phyloP scores from a whole-genome alignment of 2,797 vertebrate species.

The Hapalemur alaotrensis region DNA sequence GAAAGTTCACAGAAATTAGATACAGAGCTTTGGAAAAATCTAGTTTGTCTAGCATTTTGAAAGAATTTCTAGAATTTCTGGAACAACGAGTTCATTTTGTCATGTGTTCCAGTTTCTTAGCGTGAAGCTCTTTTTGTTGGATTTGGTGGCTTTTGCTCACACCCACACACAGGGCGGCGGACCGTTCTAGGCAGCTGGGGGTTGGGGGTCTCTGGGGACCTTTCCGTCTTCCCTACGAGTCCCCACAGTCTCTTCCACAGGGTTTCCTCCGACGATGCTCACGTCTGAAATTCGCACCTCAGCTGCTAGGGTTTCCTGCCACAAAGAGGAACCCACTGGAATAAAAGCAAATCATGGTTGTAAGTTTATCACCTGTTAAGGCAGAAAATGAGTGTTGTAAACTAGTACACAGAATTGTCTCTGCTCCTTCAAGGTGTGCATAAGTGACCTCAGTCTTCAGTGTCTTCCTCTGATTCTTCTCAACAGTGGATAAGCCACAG shows the following conservation, averaged over 20 bases:
- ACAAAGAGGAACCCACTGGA: background rate
- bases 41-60: constrained; percentile 66
- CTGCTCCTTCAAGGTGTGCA: background rate
- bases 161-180: background rate
- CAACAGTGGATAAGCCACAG: background rate
- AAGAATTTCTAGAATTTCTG: constrained; percentile 74
- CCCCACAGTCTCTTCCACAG: background rate
- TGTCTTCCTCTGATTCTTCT: background rate
- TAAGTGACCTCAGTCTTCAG: background rate
- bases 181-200: background rate
- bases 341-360: background rate
- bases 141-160: background rate
- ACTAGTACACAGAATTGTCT: background rate
- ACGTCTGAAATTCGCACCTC: background rate
- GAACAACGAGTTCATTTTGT: constrained; percentile 27
- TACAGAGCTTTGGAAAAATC: constrained; percentile 44
- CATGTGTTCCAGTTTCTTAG: background rate
- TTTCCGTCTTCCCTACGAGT: background rate
- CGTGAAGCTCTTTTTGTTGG: background rate
- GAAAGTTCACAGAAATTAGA: constrained; percentile 10
- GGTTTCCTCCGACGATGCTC: background rate
- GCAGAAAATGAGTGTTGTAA: constrained; percentile 13
- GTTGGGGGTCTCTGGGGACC: background rate
- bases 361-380: background rate
- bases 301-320: background rate